These are phyloP conservation scores for Bombus sibiricus DNA, from an alignment of 1,140 invertebrate genomes.

Conservation along the genomic window DNA sequence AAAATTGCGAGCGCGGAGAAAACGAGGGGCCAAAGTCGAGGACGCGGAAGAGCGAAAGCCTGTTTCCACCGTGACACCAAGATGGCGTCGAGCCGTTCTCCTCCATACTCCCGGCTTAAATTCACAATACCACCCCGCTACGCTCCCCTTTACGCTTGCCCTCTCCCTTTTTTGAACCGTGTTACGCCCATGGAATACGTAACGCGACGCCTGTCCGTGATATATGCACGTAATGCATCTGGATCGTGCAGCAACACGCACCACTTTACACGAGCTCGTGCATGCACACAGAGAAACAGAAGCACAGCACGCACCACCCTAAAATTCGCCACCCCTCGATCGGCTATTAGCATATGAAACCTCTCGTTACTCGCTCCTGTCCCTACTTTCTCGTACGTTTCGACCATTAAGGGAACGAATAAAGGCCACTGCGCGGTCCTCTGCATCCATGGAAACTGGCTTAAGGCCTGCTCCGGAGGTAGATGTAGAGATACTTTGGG, in stretches of 20 bases:
- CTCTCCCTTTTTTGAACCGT: conserved; percentile 51
- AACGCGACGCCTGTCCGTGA: conserved; percentile 35
- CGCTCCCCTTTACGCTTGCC: neutral
- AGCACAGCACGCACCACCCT: conserved; percentile 1
- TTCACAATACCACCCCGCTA: conserved; percentile 54
- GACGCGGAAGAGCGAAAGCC: conserved; percentile 26
- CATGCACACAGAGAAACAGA: neutral
- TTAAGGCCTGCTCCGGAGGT: no score
- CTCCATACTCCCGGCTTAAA: conserved; percentile 49
- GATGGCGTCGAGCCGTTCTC: conserved; percentile 53
- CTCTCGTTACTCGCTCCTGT: conserved; percentile 57
- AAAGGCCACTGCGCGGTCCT: conserved; percentile 26
- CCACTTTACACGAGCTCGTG: neutral
- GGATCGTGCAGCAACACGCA: conserved; percentile 37
- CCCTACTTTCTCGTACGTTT: neutral
- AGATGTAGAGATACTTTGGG: neutral
- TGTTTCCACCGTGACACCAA: conserved; percentile 45
- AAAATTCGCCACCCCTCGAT: conserved; percentile 48
- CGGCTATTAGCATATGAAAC: conserved; percentile 69
- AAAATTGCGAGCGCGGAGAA: neutral
- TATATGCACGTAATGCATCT: conserved; percentile 50
- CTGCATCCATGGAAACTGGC: neutral
- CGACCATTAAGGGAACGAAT: conserved; percentile 52
- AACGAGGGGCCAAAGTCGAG: neutral
- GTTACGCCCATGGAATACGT: conserved; percentile 65